A percentile compares a stretch with the other conserved stretches of the same genome.
Evolutionary conservation across 2,113 vertebrate genomes (phyloP).

Genomic region (Pontoporia blainvillei): DNA sequence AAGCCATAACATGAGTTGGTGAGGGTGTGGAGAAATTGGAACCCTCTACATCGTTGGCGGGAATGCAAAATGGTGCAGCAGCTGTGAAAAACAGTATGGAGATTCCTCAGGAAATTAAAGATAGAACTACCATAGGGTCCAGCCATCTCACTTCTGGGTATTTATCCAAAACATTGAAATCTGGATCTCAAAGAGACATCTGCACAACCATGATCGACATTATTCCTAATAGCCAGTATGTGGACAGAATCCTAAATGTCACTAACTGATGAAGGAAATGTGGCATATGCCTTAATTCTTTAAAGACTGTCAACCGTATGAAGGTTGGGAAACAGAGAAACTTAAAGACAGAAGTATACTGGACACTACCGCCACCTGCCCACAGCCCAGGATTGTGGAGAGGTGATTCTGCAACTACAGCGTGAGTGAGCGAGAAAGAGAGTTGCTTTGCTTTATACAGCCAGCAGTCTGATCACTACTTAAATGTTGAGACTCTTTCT

Average conservation of each 20-base stretch:
- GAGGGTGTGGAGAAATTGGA: neutral
- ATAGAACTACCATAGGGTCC: too few relatives aligned
- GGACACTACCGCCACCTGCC: fast-evolving
- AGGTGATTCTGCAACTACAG: neutral
- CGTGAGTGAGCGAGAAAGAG: neutral
- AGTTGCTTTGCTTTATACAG: neutral
- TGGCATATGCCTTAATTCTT: neutral
- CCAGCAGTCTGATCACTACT: neutral
- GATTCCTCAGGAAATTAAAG: neutral
- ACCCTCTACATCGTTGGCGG: neutral
- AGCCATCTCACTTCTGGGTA: neutral
- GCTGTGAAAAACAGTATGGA: too few relatives aligned
- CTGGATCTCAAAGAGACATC: neutral
- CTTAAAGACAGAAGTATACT: neutral
- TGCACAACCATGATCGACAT: fast-evolving
- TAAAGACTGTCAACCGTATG: neutral
- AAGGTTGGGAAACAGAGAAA: neutral
- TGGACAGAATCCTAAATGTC: too few relatives aligned
- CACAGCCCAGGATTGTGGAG: neutral
- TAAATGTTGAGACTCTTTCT: neutral
- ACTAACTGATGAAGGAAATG: fast-evolving
- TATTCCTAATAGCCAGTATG: too few relatives aligned
- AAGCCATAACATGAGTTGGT: neutral
- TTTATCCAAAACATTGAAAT: neutral
- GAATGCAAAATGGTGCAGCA: neutral